phyloP scores from a whole-genome alignment of 2,113 vertebrate species.

The Panthera tigris region DNA sequence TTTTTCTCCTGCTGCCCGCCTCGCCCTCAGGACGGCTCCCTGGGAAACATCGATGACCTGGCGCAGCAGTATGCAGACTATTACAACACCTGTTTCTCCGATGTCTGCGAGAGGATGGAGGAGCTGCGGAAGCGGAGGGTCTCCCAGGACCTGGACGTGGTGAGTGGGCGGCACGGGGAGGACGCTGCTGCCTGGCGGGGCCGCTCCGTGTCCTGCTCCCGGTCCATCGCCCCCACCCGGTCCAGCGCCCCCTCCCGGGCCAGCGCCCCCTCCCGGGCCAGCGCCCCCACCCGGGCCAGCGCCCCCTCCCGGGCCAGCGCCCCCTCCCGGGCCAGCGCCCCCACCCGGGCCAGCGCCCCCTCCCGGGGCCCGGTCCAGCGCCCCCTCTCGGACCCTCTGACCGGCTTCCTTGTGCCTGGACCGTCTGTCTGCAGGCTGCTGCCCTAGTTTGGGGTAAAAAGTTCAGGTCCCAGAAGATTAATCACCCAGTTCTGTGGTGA shows the following conservation, averaged over 20 bases:
- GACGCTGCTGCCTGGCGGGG: rapidly evolving
- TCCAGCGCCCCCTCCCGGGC: too few relatives aligned
- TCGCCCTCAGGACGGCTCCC: constrained; percentile 92
- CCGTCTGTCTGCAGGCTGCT: too few relatives aligned
- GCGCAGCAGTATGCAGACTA: constrained; percentile 98
- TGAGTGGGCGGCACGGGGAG: constrained; percentile 74
- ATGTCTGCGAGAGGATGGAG: constrained; percentile 97
- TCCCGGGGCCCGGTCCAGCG: not conserved
- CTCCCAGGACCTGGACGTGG: constrained; percentile 95
- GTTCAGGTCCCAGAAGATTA: not conserved
- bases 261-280: rapidly evolving
- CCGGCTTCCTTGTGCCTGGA: rapidly evolving
- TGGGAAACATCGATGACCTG: constrained; percentile 98
- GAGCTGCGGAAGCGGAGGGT: constrained; percentile 95
- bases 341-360: not conserved
- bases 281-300: rapidly evolving
- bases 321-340: rapidly evolving
- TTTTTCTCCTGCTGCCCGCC: constrained; percentile 32
- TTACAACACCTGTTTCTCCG: constrained; percentile 96
- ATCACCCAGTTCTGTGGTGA: not conserved
- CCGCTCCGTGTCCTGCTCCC: rapidly evolving
- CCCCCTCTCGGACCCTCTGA: not conserved
- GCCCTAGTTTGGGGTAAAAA: not conserved
- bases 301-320: not conserved
- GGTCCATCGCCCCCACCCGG: not conserved